Base-by-base conservation (phyloP, 1,140 invertebrate genomes). In the Batillaria attramentaria region DNA sequence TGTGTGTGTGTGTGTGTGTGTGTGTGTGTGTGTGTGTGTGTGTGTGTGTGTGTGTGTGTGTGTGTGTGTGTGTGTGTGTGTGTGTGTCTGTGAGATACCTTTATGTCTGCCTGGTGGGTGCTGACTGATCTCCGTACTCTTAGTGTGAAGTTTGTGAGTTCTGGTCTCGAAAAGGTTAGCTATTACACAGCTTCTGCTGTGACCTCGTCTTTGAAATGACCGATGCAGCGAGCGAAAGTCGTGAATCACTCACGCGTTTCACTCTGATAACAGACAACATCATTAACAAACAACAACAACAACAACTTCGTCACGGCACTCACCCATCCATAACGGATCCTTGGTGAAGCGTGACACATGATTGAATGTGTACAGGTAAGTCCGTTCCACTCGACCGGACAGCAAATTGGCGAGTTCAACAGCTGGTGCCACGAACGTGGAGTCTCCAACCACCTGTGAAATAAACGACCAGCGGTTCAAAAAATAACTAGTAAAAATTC, bases 391-490 rank as follows among this genome's bases (percentile, higher is more conserved):
- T 37, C 42, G 39, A 16, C 66, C n/a, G 3, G 74, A 66, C 39
- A 79, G 28, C 20, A 81, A 57, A 2, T 39, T 8, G 0, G 85
- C 85, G 13, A 82, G 46, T 24, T 84, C 62, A 3, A 86, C 74
- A n/a, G 83, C 80, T 0, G 85, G 83, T 1, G 82, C 83, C n/a
- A 83, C 79, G 79, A 84, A 86, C 13, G 83, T 83, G 16, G 77
- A 69, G 46, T 86, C 85, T 37, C 81, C 83, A 28, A 77, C 72
- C 62, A 86, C 46, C 82, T 86, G 46, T 68, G 31, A 6, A 60
- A n/a, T 20, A 62, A 31, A 62, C 13, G n/a, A n/a, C n/a, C n/a
- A n/a, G n/a, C n/a, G n/a, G n/a, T n/a, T n/a, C n/a, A n/a, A n/a
- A 62, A 18, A 62, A 8, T 8, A 18, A 62, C 10, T 8, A 18